phyloP scores from a whole-genome alignment of 1,140 invertebrate species.

The Brachionus sp. region DNA sequence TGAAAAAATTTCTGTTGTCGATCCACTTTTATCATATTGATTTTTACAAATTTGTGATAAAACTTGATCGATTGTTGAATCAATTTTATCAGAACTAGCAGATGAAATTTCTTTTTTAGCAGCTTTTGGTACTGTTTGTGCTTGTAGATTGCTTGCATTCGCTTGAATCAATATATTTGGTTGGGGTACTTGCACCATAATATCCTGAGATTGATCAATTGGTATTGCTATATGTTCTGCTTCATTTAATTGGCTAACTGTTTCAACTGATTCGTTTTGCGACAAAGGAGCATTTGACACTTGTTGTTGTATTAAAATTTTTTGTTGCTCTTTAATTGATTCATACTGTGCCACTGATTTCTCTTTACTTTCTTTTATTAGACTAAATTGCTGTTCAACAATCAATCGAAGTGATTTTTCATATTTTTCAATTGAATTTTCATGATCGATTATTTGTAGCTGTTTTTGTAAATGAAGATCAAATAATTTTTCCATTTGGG shows the following conservation, averaged over 20 bases:
- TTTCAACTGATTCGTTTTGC: background rate
- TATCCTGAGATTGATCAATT: background rate
- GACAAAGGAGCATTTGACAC: background rate
- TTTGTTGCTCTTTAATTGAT: conserved; percentile 10
- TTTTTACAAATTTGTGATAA: conserved; percentile 39
- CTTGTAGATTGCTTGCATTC: background rate
- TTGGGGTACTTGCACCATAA: background rate
- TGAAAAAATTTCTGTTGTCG: background rate
- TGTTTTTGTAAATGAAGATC: conserved; percentile 43
- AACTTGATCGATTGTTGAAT: conserved; percentile 39
- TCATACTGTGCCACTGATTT: background rate
- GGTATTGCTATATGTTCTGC: background rate
- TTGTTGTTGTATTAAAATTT: conserved; percentile 6
- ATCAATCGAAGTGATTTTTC: background rate
- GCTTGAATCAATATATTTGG: background rate
- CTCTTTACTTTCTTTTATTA: conserved; percentile 7
- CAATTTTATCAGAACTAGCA: conserved; percentile 8
- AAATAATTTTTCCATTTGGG: conserved; percentile 3
- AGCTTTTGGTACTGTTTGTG: background rate
- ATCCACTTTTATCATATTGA: conserved; percentile 5
- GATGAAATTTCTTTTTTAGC: background rate
- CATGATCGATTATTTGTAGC: background rate
- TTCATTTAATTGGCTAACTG: background rate
- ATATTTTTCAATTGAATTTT: conserved; percentile 33
- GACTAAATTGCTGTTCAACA: background rate